phyloP scores from a whole-genome alignment of 2,797 vertebrate genomes.

The Loriculus beryllinus region DNA sequence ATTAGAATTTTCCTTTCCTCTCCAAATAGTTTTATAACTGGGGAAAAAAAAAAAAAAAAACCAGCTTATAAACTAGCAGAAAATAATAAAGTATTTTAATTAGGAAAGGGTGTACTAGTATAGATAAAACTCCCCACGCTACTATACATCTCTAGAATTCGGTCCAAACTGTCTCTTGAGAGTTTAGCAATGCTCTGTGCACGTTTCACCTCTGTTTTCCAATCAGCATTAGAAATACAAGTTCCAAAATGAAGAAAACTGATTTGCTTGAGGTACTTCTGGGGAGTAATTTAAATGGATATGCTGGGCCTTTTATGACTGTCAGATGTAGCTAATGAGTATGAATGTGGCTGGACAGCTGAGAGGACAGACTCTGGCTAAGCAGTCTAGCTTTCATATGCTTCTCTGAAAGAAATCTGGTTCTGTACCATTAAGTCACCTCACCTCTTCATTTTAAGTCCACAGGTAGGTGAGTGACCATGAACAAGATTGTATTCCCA shows the following conservation, averaged over 20 bases:
- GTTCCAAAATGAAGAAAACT: neutral
- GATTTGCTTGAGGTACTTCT: neutral
- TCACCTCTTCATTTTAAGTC: neutral
- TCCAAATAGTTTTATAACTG: conserved; percentile 10
- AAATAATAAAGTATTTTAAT: conserved; percentile 44
- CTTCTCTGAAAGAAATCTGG: neutral
- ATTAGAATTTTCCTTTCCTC: neutral
- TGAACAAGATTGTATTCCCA: neutral
- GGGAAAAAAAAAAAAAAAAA: neutral
- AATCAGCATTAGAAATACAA: neutral
- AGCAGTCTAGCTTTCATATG: neutral
- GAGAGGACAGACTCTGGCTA: neutral
- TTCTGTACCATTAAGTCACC: neutral
- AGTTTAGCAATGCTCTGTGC: neutral
- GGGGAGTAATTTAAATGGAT: neutral
- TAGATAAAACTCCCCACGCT: conserved; percentile 49
- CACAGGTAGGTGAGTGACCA: neutral
- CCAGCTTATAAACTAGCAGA: neutral
- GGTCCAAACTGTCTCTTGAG: neutral
- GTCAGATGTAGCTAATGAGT: neutral
- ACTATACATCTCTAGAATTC: neutral
- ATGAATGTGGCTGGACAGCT: neutral
- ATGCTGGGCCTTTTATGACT: neutral
- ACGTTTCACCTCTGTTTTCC: neutral
- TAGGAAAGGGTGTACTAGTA: neutral